Conservation (phyloP, 2,113 vertebrate species). For the Polypterus bichir region DNA sequence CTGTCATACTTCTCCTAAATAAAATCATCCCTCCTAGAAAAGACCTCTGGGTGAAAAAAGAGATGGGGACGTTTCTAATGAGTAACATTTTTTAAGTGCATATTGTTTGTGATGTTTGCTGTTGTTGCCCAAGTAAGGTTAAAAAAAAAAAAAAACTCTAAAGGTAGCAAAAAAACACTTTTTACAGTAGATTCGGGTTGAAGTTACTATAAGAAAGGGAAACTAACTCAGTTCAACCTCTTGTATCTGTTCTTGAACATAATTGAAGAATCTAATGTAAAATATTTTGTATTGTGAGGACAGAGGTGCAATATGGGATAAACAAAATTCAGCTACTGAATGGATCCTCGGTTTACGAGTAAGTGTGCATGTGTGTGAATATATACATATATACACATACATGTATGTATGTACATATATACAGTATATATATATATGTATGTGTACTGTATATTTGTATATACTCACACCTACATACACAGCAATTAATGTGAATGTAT, state of each 20-base stretch:
- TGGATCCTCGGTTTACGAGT: slow-evolving; percentile 52
- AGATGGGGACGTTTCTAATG: slow-evolving; percentile 33
- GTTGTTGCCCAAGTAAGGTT: slow-evolving; percentile 47
- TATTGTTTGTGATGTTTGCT: slow-evolving; percentile 40
- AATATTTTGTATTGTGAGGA: slow-evolving; percentile 68
- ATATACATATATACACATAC: no score
- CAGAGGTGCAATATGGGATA: slow-evolving; percentile 75
- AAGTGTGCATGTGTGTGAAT: no score
- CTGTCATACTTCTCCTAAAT: slow-evolving; percentile 22
- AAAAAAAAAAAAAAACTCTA: slow-evolving; percentile 13
- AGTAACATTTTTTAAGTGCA: slow-evolving; percentile 46
- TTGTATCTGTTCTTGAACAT: slow-evolving; percentile 46
- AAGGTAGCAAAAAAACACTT: slow-evolving; percentile 24
- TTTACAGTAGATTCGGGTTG: slow-evolving; percentile 34
- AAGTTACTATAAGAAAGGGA: slow-evolving; percentile 35
- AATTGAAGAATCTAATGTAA: slow-evolving; percentile 52
- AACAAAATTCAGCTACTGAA: slow-evolving; percentile 67
- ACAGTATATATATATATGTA: no score
- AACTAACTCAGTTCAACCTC: slow-evolving; percentile 31
- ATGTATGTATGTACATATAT: no score
- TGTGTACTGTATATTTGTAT: no score
- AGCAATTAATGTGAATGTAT: slow-evolving; percentile 87
- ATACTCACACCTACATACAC: no score
- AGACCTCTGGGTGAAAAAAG: slow-evolving; percentile 33
- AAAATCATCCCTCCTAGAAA: slow-evolving; percentile 27